Percentiles rank a stretch among this genome's conserved stretches.
These are phyloP conservation scores for Rattus rattus DNA, from an alignment of 2,113 vertebrate genomes.

Conservation along the genomic window DNA sequence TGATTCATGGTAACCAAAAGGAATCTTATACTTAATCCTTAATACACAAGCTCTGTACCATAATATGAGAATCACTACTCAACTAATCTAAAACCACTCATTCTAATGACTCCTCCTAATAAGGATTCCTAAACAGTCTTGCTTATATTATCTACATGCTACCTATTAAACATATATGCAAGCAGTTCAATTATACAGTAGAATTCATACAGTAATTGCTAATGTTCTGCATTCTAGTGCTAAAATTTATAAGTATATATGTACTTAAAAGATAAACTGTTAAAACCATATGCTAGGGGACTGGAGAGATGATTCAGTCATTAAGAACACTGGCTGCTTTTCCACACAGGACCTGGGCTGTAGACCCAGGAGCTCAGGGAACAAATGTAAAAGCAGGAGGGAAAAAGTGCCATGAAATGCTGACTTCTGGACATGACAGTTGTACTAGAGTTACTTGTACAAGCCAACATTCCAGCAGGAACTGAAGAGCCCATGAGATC, in stretches of 20 bases:
- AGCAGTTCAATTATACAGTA: background rate
- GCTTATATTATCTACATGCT: background rate
- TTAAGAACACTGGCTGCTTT: background rate
- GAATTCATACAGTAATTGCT: background rate
- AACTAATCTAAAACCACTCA: background rate
- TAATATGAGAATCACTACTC: background rate
- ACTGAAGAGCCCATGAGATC: background rate
- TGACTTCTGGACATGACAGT: background rate
- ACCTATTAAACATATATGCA: background rate
- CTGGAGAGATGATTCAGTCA: background rate
- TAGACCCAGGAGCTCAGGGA: background rate
- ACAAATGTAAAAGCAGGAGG: background rate
- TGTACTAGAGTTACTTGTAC: background rate
- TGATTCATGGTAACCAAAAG: background rate
- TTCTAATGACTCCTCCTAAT: background rate
- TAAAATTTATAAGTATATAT: background rate
- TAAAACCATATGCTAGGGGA: background rate
- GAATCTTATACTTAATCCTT: background rate
- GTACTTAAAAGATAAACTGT: background rate
- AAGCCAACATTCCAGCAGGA: background rate
- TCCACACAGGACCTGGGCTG: background rate
- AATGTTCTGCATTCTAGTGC: background rate
- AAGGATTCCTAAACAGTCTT: background rate
- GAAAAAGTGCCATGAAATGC: background rate
- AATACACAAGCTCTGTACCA: background rate